phyloP scores from a whole-genome alignment of 2,797 vertebrate genomes.

The Poecilia velifera region DNA sequence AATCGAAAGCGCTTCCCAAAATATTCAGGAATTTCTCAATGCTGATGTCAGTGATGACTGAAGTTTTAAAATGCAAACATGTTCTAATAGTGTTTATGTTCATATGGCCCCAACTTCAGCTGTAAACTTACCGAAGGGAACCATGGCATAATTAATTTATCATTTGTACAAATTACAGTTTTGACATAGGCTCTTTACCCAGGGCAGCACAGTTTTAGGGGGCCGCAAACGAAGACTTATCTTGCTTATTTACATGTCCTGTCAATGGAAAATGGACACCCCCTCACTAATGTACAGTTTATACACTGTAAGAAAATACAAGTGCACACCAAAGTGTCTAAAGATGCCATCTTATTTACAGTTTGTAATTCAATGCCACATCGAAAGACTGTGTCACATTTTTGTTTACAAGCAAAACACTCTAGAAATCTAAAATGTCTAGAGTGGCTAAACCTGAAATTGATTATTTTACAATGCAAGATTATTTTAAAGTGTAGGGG shows the following conservation, averaged over 20 bases:
- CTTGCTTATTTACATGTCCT: not conserved
- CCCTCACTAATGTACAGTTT: not conserved
- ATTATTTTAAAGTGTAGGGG: no score
- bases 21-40: not conserved
- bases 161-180: not conserved
- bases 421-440: not conserved
- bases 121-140: not conserved
- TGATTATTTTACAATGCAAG: not conserved
- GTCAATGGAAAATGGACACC: not conserved
- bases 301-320: not conserved
- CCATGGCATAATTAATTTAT: not conserved
- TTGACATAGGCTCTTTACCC: not conserved
- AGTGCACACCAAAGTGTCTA: not conserved
- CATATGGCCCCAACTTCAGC: not conserved
- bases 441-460: not conserved
- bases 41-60: not conserved
- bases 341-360: not conserved
- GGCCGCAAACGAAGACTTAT: not conserved
- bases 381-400: not conserved
- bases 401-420: not conserved
- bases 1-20: not conserved
- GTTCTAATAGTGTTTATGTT: not conserved
- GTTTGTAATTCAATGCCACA: not conserved
- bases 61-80: not conserved
- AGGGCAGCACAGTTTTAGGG: not conserved